Percentiles rank a stretch among this genome's conserved stretches.
Conservation (phyloP, 1,140 invertebrate genomes). For the Geopemphigus sp. region DNA sequence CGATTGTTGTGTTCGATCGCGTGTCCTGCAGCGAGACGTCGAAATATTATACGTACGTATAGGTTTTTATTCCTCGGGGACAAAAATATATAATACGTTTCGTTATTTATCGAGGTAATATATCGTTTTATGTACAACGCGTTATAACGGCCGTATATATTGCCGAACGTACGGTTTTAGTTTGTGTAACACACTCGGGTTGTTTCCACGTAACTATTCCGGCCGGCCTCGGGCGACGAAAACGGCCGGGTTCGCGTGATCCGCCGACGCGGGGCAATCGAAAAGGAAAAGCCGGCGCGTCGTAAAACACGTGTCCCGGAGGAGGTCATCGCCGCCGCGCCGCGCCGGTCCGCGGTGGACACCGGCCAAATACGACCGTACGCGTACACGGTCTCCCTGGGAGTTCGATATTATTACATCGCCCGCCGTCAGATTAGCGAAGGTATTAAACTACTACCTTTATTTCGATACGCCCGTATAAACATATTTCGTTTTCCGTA, state of each 20-base stretch:
- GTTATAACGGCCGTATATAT: neutral
- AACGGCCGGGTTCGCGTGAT: slow-evolving; percentile 2
- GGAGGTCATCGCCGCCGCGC: neutral
- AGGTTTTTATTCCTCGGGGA: slow-evolving; percentile 13
- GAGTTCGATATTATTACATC: neutral
- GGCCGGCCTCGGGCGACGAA: neutral
- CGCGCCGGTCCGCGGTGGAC: neutral
- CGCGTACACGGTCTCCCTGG: neutral
- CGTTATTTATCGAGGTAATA: slow-evolving; percentile 17
- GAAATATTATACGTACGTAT: neutral
- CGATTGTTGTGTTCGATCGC: slow-evolving; percentile 8
- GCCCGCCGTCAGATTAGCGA: no score
- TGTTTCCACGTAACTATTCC: neutral
- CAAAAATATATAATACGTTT: slow-evolving; percentile 17
- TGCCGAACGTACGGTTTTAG: neutral
- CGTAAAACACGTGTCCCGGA: neutral
- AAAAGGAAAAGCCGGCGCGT: slow-evolving; percentile 15
- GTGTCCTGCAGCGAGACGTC: slow-evolving; percentile 16
- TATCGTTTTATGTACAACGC: neutral
- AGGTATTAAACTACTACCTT: no score
- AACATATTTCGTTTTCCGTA: no score
- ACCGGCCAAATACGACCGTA: neutral
- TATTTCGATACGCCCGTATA: no score
- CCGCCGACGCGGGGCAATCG: neutral
- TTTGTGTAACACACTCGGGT: neutral